Conservation (phyloP, 2,888 invertebrate genomes). For the Papilio demoleus region DNA sequence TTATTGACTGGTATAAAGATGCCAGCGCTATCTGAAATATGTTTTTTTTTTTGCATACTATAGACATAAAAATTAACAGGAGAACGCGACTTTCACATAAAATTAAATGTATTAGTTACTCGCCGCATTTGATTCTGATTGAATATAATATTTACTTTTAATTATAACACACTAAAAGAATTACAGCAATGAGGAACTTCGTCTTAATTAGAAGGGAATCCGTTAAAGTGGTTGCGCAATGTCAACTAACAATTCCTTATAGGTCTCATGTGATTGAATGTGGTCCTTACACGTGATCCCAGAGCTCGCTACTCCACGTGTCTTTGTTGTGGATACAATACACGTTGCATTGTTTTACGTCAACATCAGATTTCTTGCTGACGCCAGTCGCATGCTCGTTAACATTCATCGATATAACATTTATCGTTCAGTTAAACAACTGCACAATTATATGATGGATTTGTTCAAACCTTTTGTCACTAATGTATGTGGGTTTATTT, state of each 20-base stretch:
- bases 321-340: conserved; percentile 30
- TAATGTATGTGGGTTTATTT: neutral
- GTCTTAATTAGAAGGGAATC: neutral
- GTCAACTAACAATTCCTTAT: conserved; percentile 29
- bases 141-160: neutral
- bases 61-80: no score
- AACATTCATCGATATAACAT: conserved; percentile 6
- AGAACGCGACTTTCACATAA: neutral
- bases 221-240: conserved; percentile 20
- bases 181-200: neutral
- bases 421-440: neutral
- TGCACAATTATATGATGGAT: neutral
- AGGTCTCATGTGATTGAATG: conserved; percentile 27
- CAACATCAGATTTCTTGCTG: conserved; percentile 16
- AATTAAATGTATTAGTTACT: neutral
- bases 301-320: conserved; percentile 30
- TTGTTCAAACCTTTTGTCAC: neutral
- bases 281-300: conserved; percentile 32
- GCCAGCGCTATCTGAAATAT: no score
- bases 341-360: conserved; percentile 27
- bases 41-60: no score
- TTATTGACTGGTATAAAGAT: neutral
- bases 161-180: neutral
- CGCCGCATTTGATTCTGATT: neutral
- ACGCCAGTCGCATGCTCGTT: conserved; percentile 13